phyloP scores from a whole-genome alignment of 1,140 invertebrate species.

The Drosophila pruinosa region DNA sequence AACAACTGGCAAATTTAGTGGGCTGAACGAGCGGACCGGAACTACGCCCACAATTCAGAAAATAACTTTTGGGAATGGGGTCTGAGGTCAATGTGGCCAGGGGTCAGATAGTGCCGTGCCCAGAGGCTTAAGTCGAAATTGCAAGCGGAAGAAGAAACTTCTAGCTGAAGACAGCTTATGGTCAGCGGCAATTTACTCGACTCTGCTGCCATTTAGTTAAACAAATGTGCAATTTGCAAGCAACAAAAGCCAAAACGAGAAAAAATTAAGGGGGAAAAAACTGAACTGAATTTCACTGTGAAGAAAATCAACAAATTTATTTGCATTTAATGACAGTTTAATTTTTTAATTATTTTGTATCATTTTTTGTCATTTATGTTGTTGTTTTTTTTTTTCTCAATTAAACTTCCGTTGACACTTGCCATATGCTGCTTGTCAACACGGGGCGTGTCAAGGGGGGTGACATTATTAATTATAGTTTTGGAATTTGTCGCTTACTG shows the following conservation, averaged over 20 bases:
- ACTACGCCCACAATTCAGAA: constrained; percentile 65
- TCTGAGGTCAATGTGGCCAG: neutral
- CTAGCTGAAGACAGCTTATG: neutral
- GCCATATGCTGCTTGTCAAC: constrained; percentile 50
- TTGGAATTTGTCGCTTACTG: constrained; percentile 18
- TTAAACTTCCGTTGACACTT: constrained; percentile 39
- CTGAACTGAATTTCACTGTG: constrained; percentile 11
- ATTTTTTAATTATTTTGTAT: constrained; percentile 2
- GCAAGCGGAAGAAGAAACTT: constrained; percentile 38
- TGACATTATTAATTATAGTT: constrained; percentile 50
- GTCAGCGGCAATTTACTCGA: neutral
- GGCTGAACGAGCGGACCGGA: constrained; percentile 67
- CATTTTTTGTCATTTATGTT: constrained; percentile 6
- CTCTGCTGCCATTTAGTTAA: constrained; percentile 6
- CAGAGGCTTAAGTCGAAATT: constrained; percentile 19
- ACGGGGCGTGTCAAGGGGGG: constrained; percentile 14
- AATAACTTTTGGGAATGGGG: constrained; percentile 1
- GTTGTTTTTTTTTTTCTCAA: constrained; percentile 16
- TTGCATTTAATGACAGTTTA: constrained; percentile 42
- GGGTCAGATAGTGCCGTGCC: neutral
- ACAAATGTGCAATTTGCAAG: constrained; percentile 41
- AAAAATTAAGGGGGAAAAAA: constrained; percentile 17
- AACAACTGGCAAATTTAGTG: constrained; percentile 21
- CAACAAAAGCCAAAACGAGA: neutral
- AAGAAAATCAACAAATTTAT: constrained; percentile 29